A percentile compares a stretch with the other conserved stretches of the same genome.
These are phyloP conservation scores for Cistogaster globosa DNA, from an alignment of 2,888 invertebrate genomes.

Conservation along the genomic window DNA sequence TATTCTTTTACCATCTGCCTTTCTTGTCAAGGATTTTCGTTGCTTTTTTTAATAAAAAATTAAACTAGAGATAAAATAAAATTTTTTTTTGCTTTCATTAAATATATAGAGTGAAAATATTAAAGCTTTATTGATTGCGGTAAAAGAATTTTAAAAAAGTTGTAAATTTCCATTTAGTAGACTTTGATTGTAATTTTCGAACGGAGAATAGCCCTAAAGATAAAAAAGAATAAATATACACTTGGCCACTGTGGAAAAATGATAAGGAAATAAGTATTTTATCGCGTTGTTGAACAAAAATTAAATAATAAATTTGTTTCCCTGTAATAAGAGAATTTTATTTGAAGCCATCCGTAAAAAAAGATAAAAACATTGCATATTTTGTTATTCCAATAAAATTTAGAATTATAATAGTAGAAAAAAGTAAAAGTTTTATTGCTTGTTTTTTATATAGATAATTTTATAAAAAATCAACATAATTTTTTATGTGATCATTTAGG, in stretches of 20 bases:
- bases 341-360: too few species aligned
- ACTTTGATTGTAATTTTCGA: constrained; percentile 63
- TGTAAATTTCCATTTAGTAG: constrained; percentile 69
- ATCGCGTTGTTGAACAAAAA: constrained; percentile 11
- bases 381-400: too few species aligned
- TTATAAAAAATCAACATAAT: too few species aligned
- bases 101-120: not conserved
- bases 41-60: not conserved
- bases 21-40: not conserved
- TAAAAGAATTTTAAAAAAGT: constrained; percentile 67
- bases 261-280: constrained; percentile 1
- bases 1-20: not conserved
- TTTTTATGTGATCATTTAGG: too few species aligned
- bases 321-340: too few species aligned
- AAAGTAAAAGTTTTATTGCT: too few species aligned
- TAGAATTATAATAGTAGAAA: too few species aligned
- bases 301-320: too few species aligned
- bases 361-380: too few species aligned
- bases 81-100: not conserved
- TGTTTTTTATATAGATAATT: too few species aligned
- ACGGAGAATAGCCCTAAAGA: constrained; percentile 40
- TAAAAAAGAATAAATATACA: constrained; percentile 52
- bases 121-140: constrained; percentile 65
- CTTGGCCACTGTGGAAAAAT: constrained; percentile 52
- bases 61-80: not conserved